Conservation (phyloP, 2,113 vertebrate genomes). For the Vanacampus margaritifer region DNA sequence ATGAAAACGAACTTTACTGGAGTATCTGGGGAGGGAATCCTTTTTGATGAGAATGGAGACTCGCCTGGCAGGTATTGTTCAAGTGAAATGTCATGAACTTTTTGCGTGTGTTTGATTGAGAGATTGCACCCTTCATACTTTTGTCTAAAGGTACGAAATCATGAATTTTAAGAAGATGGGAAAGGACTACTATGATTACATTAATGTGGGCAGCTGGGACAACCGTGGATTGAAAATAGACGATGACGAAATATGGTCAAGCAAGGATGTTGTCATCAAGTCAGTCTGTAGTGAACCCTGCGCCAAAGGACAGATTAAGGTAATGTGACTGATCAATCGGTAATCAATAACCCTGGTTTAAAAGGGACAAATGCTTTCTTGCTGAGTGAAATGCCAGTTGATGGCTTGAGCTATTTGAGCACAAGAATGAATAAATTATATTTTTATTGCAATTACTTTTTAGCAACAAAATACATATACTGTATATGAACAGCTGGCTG, state of each 20-base stretch:
- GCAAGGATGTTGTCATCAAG: constrained; percentile 82
- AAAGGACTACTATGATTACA: constrained; percentile 95
- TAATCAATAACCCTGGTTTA: background rate
- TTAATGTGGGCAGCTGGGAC: constrained; percentile 97
- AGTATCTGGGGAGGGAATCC: constrained; percentile 90
- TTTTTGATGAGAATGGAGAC: constrained; percentile 95
- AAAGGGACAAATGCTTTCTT: background rate
- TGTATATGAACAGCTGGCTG: background rate
- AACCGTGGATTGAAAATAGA: constrained; percentile 93
- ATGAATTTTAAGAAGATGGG: constrained; percentile 99
- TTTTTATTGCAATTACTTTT: background rate
- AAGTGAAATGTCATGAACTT: background rate
- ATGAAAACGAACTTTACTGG: constrained; percentile 98
- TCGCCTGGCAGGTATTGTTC: constrained; percentile 88
- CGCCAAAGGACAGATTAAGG: constrained; percentile 97
- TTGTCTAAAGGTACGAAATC: constrained; percentile 86
- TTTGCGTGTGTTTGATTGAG: background rate
- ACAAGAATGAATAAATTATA: too few species aligned
- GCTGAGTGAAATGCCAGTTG: too few species aligned
- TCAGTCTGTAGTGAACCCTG: constrained; percentile 99
- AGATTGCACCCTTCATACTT: background rate
- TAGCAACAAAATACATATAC: background rate
- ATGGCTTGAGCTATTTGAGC: too few species aligned
- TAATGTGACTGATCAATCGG: constrained; percentile 46
- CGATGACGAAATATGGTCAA: constrained; percentile 93